These are phyloP conservation scores for Sternarchorhynchus goeldii DNA, from an alignment of 2,797 vertebrate genomes.

Conservation along the genomic window DNA sequence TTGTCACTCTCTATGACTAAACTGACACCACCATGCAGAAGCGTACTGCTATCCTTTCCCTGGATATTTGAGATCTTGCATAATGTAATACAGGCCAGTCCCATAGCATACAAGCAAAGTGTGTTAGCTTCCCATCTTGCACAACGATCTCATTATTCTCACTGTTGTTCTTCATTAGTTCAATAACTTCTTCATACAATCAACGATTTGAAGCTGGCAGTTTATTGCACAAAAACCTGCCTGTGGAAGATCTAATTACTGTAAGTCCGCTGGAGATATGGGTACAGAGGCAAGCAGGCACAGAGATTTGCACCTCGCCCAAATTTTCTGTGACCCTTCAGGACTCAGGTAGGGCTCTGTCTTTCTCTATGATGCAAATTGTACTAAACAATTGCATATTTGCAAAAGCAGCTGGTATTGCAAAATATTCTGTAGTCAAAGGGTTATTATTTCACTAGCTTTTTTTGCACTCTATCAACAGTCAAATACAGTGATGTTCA, in stretches of 20 bases:
- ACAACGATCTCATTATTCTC: too few relatives aligned
- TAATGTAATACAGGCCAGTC: too few relatives aligned
- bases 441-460: neutral
- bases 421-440: neutral
- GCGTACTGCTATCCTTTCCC: too few relatives aligned
- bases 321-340: conserved; percentile 35
- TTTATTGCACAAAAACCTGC: neutral
- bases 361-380: neutral
- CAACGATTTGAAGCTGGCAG: neutral
- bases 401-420: neutral
- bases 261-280: conserved; percentile 26
- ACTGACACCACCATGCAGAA: too few relatives aligned
- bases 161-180: neutral
- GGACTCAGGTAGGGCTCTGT: conserved; percentile 39
- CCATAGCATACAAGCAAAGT: too few relatives aligned
- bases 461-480: conserved; percentile 15
- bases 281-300: conserved; percentile 33
- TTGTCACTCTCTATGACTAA: neutral
- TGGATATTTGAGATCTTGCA: too few relatives aligned
- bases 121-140: too few relatives aligned
- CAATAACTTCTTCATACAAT: neutral
- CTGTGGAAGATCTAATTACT: conserved; percentile 33
- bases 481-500: conserved; percentile 44
- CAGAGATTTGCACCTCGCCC: conserved; percentile 34
- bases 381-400: neutral